phyloP scores from a whole-genome alignment of 2,888 invertebrate species.

The Drosophila nr. perissopoda region DNA sequence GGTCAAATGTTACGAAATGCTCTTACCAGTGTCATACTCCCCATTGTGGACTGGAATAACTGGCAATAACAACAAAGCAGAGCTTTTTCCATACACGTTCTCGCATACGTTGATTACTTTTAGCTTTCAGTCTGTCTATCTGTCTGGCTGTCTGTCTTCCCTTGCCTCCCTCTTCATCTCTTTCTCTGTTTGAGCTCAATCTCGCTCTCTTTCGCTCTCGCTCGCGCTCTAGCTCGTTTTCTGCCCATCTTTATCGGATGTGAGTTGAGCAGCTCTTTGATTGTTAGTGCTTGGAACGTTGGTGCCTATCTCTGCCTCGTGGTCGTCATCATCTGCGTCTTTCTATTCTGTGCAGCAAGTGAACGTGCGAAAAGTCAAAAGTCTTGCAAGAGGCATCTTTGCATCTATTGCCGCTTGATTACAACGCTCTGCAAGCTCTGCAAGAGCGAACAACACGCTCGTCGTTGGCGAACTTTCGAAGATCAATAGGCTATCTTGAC shows the following conservation, averaged over 20 bases:
- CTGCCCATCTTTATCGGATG: slow-evolving; percentile 11
- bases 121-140: slow-evolving; percentile 29
- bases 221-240: neutral
- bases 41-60: slow-evolving; percentile 4
- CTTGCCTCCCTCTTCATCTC: neutral
- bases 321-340: slow-evolving; percentile 1
- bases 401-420: slow-evolving; percentile 60
- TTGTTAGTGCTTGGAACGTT: slow-evolving; percentile 22
- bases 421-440: slow-evolving; percentile 52
- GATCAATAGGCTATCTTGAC: slow-evolving; percentile 74
- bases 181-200: neutral
- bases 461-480: slow-evolving; percentile 60
- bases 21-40: neutral
- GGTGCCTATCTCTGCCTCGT: slow-evolving; percentile 49
- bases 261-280: slow-evolving; percentile 19
- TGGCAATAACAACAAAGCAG: neutral
- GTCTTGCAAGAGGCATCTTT: slow-evolving; percentile 30
- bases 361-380: slow-evolving; percentile 65
- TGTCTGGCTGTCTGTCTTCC: neutral
- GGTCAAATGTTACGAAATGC: neutral
- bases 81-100: slow-evolving; percentile 32
- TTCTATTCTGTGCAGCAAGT: slow-evolving; percentile 8
- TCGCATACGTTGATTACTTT: slow-evolving; percentile 35
- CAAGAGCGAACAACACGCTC: slow-evolving; percentile 16
- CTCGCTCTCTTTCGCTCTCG: neutral